Percentiles rank a stretch among this genome's conserved stretches.
Evolutionary conservation across 2,888 invertebrate genomes (phyloP).

Genomic region (Panopea generosa): DNA sequence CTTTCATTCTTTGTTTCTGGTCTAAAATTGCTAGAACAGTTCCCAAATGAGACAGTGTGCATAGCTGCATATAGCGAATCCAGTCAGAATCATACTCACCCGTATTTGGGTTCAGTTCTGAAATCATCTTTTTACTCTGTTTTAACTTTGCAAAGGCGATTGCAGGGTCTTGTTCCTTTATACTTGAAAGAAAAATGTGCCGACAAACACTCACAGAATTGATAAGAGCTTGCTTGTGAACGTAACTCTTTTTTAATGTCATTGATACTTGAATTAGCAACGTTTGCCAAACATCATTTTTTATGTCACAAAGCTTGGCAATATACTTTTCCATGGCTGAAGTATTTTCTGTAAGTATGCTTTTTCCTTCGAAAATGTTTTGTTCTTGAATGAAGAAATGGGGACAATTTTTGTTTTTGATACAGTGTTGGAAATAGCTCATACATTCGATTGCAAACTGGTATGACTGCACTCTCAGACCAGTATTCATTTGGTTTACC

Average conservation of each 20-base stretch:
- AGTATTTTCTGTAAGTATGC: not conserved
- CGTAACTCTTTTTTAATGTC: not conserved
- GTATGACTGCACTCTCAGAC: constrained; percentile 1
- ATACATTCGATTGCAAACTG: not conserved
- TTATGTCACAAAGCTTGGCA: not conserved
- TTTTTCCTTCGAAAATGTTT: constrained; percentile 13
- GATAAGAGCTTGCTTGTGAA: constrained; percentile 6
- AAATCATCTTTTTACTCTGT: not conserved
- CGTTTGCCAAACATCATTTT: not conserved
- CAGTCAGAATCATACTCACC: not conserved
- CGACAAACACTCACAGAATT: constrained; percentile 9
- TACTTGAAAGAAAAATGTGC: constrained; percentile 9
- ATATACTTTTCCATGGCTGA: constrained; percentile 1
- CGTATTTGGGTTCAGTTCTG: not conserved
- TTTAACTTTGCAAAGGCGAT: not conserved
- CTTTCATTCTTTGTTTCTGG: not conserved
- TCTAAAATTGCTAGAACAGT: constrained; percentile 5
- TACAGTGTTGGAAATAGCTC: not conserved
- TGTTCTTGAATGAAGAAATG: constrained; percentile 12
- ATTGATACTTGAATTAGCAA: not conserved
- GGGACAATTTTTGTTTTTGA: constrained; percentile 5
- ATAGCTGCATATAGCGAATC: not conserved
- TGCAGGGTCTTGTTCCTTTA: not conserved
- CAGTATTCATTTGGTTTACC: not conserved
- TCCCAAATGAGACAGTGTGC: not conserved